phyloP scores from a whole-genome alignment of 2,113 vertebrate genomes.

The Chascanopsetta lugubris region DNA sequence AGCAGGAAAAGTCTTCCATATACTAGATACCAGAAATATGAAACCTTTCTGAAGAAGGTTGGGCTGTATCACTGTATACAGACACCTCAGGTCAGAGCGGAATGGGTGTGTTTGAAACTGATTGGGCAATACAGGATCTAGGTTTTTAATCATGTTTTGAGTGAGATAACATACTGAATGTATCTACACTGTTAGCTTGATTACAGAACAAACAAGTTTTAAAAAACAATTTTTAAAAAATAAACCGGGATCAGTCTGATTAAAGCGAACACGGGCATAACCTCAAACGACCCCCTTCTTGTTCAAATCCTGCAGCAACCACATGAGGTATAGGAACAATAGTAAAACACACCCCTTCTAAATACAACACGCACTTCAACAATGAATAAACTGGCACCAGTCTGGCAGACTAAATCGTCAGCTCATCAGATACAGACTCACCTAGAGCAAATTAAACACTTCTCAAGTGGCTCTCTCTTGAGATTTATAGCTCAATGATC shows the following conservation, averaged over 20 bases:
- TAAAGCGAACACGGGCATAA: too few species aligned
- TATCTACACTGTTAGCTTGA: background rate
- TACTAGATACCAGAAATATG: background rate
- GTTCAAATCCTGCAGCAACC: too few species aligned
- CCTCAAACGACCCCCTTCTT: too few species aligned
- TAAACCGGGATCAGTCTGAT: too few species aligned
- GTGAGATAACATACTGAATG: background rate
- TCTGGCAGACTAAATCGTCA: background rate
- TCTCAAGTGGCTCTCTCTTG: background rate
- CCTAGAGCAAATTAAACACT: slow-evolving; percentile 15
- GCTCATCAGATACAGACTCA: slow-evolving; percentile 9
- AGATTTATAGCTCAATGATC: slow-evolving; percentile 37
- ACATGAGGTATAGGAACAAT: too few species aligned
- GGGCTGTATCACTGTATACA: background rate
- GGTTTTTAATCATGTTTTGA: too few species aligned
- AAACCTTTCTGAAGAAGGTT: background rate
- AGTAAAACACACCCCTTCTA: too few species aligned
- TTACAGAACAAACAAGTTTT: background rate
- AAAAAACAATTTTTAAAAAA: too few species aligned
- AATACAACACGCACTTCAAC: slow-evolving; percentile 9
- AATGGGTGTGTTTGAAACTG: background rate
- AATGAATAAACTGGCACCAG: slow-evolving; percentile 1
- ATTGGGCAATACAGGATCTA: background rate
- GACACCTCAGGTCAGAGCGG: background rate
- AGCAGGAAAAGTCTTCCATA: background rate